Evolutionary conservation across 1,140 invertebrate species (phyloP).

Genomic region (Cheumatopsyche charites): DNA sequence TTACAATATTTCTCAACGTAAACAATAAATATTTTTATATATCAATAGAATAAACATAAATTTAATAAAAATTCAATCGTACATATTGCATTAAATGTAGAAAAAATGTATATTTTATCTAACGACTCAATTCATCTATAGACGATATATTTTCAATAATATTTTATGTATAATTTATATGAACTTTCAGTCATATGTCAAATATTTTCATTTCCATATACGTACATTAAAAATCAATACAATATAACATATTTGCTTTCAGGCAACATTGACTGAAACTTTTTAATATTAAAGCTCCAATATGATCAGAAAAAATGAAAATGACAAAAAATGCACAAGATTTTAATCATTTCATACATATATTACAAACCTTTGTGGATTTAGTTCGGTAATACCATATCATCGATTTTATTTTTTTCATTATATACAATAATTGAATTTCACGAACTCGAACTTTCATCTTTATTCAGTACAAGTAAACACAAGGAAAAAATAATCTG

Average conservation of each 20-base stretch:
- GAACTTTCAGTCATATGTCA: not conserved
- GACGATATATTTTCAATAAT: conserved; percentile 11
- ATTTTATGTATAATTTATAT: not conserved
- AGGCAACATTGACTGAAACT: too few relatives aligned
- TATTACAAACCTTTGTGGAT: not conserved
- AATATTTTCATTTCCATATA: not conserved
- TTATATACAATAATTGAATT: not conserved
- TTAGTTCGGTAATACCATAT: not conserved
- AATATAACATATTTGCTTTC: too few relatives aligned
- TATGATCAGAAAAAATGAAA: too few relatives aligned
- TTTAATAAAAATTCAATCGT: conserved; percentile 2
- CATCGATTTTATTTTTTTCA: not conserved
- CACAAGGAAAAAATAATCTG: too few relatives aligned
- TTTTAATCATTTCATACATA: too few relatives aligned
- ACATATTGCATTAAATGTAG: not conserved
- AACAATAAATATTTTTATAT: not conserved
- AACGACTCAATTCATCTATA: conserved; percentile 7
- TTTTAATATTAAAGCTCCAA: too few relatives aligned
- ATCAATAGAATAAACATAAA: not conserved
- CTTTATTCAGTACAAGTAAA: not conserved
- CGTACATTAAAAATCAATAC: too few relatives aligned
- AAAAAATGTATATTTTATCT: conserved; percentile 15
- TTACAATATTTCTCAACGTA: not conserved
- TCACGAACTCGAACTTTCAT: conserved; percentile 1
- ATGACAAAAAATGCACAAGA: too few relatives aligned